Conservation (phyloP, 2,888 invertebrate species). For the Augochlorella aurata region DNA sequence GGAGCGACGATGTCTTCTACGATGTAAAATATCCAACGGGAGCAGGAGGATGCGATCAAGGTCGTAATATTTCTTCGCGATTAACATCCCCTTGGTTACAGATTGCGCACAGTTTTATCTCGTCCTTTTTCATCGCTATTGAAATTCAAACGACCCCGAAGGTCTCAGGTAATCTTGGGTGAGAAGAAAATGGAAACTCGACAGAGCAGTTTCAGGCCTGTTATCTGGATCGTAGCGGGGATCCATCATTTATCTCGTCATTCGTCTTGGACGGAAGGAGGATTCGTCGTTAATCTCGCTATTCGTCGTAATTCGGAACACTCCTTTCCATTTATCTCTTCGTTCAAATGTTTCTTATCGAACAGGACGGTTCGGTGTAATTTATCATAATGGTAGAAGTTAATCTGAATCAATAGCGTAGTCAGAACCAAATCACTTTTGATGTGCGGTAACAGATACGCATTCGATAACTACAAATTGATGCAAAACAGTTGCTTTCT, state of each 20-base stretch:
- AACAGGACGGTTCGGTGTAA: not conserved
- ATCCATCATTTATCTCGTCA: slow-evolving; percentile 10
- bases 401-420: not conserved
- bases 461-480: not conserved
- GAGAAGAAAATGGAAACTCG: slow-evolving; percentile 11
- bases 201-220: not conserved
- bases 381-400: not conserved
- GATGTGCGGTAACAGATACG: not conserved
- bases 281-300: slow-evolving; percentile 32
- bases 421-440: not conserved
- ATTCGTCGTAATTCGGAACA: slow-evolving; percentile 9
- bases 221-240: slow-evolving; percentile 5
- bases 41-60: not conserved
- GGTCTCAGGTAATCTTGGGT: not conserved
- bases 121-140: not conserved
- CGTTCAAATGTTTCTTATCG: slow-evolving; percentile 8
- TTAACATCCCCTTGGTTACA: not conserved
- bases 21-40: slow-evolving; percentile 30
- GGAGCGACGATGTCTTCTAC: not conserved
- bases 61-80: slow-evolving; percentile 16
- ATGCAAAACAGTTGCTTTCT: no score
- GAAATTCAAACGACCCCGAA: slow-evolving; percentile 18
- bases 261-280: not conserved
- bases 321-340: slow-evolving; percentile 20
- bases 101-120: slow-evolving; percentile 7